Conservation (phyloP, 2,888 invertebrate genomes). For the Allacma fusca region DNA sequence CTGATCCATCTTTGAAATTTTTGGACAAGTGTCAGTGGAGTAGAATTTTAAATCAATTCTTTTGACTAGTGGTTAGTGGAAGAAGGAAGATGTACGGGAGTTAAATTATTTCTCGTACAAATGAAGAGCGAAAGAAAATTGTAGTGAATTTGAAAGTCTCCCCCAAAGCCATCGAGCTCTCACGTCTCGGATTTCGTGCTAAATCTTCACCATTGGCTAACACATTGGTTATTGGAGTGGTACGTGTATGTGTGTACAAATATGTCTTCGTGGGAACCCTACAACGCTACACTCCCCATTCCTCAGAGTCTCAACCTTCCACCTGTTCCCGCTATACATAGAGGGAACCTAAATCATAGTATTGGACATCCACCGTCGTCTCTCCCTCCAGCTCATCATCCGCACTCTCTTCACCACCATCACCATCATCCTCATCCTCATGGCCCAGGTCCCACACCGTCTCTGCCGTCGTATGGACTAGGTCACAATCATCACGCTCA, state of each 20-base stretch:
- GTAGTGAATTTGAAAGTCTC: neutral
- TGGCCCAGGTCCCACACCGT: conserved; percentile 43
- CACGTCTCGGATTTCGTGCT: conserved; percentile 3
- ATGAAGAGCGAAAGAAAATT: neutral
- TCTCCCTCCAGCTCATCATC: conserved; percentile 43
- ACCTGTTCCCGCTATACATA: conserved; percentile 38
- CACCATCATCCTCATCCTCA: conserved; percentile 45
- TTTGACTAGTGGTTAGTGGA: conserved; percentile 36
- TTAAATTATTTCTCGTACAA: neutral
- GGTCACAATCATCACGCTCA: conserved; percentile 5
- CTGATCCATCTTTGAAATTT: conserved; percentile 24
- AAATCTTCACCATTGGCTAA: conserved; percentile 5
- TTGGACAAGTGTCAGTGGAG: conserved; percentile 6
- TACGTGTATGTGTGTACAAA: conserved; percentile 7
- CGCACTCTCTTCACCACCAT: conserved; percentile 46
- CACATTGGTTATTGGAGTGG: neutral
- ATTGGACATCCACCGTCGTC: conserved; percentile 13
- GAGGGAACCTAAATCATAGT: conserved; percentile 39
- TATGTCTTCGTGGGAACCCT: conserved; percentile 47
- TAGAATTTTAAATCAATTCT: conserved; percentile 19
- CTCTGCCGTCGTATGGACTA: conserved; percentile 43
- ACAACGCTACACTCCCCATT: conserved; percentile 35
- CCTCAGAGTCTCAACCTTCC: conserved; percentile 34
- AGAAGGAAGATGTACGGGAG: conserved; percentile 6
- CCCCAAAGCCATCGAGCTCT: neutral